These are phyloP conservation scores for Bos taurus DNA, from an alignment of 2,113 vertebrate genomes.

Conservation along the genomic window DNA sequence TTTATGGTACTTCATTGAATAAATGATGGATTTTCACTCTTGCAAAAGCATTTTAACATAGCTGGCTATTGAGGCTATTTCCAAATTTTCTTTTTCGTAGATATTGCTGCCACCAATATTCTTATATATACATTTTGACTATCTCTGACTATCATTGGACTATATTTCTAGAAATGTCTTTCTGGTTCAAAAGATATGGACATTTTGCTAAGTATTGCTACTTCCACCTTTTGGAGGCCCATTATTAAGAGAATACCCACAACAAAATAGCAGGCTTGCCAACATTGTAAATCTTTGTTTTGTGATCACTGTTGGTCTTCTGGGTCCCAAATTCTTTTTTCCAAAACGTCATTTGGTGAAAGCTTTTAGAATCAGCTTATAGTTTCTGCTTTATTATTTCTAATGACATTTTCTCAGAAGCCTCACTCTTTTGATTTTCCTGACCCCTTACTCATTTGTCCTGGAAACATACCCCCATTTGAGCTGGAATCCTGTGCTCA, in stretches of 20 bases:
- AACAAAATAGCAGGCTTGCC: background rate
- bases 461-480: background rate
- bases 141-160: background rate
- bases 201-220: background rate
- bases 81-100: background rate
- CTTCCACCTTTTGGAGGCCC: background rate
- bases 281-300: background rate
- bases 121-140: background rate
- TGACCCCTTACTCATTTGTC: background rate
- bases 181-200: background rate
- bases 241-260: background rate
- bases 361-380: background rate
- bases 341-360: background rate
- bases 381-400: background rate
- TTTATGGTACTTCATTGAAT: background rate
- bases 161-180: background rate
- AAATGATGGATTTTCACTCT: background rate
- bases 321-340: background rate
- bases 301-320: background rate
- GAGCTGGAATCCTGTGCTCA: background rate
- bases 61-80: background rate
- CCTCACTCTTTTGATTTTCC: background rate
- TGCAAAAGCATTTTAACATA: background rate
- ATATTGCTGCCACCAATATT: background rate
- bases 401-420: background rate